Conservation (phyloP, 2,888 invertebrate species). For the Oithona nana region DNA sequence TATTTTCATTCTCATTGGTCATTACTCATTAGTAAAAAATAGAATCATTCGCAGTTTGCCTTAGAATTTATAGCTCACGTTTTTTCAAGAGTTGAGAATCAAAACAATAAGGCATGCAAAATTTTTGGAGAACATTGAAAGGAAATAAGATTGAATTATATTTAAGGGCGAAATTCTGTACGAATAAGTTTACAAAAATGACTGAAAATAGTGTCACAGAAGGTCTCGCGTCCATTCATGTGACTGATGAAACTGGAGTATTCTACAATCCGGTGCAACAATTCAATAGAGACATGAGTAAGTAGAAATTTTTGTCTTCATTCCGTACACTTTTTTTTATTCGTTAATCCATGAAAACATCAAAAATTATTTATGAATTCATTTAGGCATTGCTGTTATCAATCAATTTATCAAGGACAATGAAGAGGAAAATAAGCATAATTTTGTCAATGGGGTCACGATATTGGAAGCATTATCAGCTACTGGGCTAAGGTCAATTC, state of each 20-base stretch:
- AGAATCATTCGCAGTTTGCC: too few relatives aligned
- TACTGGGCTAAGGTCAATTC: slow-evolving; percentile 79
- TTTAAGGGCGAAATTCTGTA: neutral
- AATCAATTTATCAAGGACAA: neutral
- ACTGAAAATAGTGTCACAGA: slow-evolving; percentile 34
- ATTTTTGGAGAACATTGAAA: too few relatives aligned
- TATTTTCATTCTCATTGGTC: too few relatives aligned
- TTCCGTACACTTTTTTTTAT: too few relatives aligned
- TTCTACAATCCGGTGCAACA: slow-evolving; percentile 98
- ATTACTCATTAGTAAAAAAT: too few relatives aligned
- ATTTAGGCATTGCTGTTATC: slow-evolving; percentile 10
- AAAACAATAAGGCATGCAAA: too few relatives aligned
- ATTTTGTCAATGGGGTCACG: slow-evolving; percentile 32
- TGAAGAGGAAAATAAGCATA: neutral
- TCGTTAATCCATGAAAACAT: too few relatives aligned
- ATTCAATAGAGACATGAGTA: slow-evolving; percentile 83
- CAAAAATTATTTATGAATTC: too few relatives aligned
- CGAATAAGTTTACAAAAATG: neutral
- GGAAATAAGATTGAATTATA: too few relatives aligned
- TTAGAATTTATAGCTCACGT: too few relatives aligned
- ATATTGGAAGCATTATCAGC: slow-evolving; percentile 89
- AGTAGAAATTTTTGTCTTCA: too few relatives aligned
- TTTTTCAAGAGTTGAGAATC: too few relatives aligned
- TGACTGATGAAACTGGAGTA: slow-evolving; percentile 47
- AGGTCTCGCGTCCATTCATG: slow-evolving; percentile 54